Base-by-base conservation (phyloP, 2,797 vertebrate species). In the Acrossocheilus fasciatus region DNA sequence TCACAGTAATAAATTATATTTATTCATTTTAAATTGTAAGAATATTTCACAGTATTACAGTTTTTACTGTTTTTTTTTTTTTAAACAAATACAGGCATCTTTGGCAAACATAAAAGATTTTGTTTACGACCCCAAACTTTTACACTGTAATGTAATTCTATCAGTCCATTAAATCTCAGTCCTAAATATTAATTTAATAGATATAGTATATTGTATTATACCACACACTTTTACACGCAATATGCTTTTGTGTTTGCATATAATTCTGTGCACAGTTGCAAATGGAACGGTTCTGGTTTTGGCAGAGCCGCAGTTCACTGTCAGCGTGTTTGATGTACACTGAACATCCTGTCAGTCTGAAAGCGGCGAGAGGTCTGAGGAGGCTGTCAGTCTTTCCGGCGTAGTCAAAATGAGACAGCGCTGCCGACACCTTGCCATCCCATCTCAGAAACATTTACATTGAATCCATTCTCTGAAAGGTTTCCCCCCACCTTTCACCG, bases 341-440 rank as follows among this genome's bases (percentile, higher is more conserved):
- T 87, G 91, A 94, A 91, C 91, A 90, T 62, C 88, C 93, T 93
- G 94, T 96, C 94, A 94, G 92, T 90, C 77, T 87, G 84, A 89
- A 91, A 90, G 92, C 93, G 73, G 92, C 88, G 90, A 90, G 75
- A 92, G 91, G 91, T 92, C 14, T 82, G 84, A 88, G 74, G 87
- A 91, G 87, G 90, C 92, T 87, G 91, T 92, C 95, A 93, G 89
- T 95, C 92, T 92, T 91, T 89, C 77, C 81, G 30, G 74, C 68
- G 36, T 17, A 62, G 86, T 91, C 88, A 88, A 84, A 88, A 91
- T 73, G n/a, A 89, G 87, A 90, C 90, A 88, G 88, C 88, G 75
- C 93, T 88, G 89, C 90, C 68, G 92, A 93, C 91, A 89, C 89
- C 87, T 91, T 89, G 78, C 86, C 82, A 45, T 89, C 73, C 57